A percentile compares a stretch with the other conserved stretches of the same genome.
These are phyloP conservation scores for Leucoraja ocellata DNA, from an alignment of 2,797 vertebrate genomes.

Conservation along the genomic window DNA sequence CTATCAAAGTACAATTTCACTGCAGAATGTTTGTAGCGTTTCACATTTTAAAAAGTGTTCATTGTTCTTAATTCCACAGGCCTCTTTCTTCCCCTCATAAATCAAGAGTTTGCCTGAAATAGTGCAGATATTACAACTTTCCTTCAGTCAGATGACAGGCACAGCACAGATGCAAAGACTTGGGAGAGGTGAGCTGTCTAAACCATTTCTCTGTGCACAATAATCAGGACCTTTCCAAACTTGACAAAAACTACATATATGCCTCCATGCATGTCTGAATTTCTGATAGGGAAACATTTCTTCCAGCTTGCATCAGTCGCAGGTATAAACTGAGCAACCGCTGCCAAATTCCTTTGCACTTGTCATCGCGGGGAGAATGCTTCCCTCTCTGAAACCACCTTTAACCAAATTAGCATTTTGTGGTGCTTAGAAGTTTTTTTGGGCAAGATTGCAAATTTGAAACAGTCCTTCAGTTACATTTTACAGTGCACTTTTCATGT, in stretches of 20 bases:
- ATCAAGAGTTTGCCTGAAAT: background rate
- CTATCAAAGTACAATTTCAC: background rate
- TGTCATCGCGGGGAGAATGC: background rate
- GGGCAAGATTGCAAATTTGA: background rate
- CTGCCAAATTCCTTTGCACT: background rate
- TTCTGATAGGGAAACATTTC: background rate
- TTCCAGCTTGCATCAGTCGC: background rate
- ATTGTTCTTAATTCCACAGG: background rate
- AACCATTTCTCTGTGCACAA: background rate
- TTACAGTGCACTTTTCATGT: background rate
- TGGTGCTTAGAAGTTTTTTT: background rate
- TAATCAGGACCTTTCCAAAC: constrained; percentile 7
- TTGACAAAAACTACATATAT: background rate
- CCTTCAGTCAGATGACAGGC: background rate
- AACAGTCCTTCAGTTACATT: background rate
- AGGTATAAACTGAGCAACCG: background rate
- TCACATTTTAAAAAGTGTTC: background rate
- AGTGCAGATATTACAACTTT: background rate
- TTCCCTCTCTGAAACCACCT: background rate
- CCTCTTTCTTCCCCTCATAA: background rate
- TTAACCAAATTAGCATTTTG: background rate
- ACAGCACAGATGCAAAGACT: background rate
- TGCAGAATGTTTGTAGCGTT: background rate
- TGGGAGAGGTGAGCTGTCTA: background rate
- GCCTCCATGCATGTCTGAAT: background rate